phyloP scores from a whole-genome alignment of 2,888 invertebrate species.

The Scaptomyza cyrtandrae region DNA sequence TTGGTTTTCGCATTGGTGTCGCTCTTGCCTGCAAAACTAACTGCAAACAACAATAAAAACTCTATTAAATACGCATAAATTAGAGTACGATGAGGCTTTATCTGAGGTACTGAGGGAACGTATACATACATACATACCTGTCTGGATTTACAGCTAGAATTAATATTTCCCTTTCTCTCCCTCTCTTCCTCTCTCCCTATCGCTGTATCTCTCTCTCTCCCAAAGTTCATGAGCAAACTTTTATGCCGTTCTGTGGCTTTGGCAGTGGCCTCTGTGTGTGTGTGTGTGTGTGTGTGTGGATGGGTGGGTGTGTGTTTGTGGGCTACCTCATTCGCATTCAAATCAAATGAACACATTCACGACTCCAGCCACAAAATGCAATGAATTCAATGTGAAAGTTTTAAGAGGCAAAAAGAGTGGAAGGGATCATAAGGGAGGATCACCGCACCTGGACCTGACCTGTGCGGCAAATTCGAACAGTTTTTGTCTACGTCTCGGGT shows the following conservation, averaged over 20 bases:
- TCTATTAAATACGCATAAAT: conserved; percentile 80
- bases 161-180: conserved; percentile 23
- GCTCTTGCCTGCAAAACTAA: conserved; percentile 55
- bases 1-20: conserved; percentile 45
- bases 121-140: neutral
- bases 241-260: conserved; percentile 63
- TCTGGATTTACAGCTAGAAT: conserved; percentile 63
- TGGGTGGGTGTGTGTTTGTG: neutral
- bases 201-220: too few relatives aligned
- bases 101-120: conserved; percentile 4
- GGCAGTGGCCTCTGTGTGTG: conserved; percentile 5
- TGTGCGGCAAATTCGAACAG: conserved; percentile 44
- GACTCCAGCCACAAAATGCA: conserved; percentile 70
- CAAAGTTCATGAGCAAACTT: conserved; percentile 68
- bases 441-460: conserved; percentile 59
- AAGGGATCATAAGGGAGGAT: neutral
- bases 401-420: conserved; percentile 8
- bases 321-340: conserved; percentile 50
- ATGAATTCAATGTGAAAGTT: conserved; percentile 77
- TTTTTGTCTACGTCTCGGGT: conserved; percentile 19
- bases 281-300: too few relatives aligned
- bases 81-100: conserved; percentile 49
- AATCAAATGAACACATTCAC: conserved; percentile 77
- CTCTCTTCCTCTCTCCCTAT: too few relatives aligned
- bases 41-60: conserved; percentile 76